Percentiles rank a stretch among this genome's conserved stretches.
phyloP scores from a whole-genome alignment of 1,140 invertebrate genomes.

The Tyrophagus putrescentiae region DNA sequence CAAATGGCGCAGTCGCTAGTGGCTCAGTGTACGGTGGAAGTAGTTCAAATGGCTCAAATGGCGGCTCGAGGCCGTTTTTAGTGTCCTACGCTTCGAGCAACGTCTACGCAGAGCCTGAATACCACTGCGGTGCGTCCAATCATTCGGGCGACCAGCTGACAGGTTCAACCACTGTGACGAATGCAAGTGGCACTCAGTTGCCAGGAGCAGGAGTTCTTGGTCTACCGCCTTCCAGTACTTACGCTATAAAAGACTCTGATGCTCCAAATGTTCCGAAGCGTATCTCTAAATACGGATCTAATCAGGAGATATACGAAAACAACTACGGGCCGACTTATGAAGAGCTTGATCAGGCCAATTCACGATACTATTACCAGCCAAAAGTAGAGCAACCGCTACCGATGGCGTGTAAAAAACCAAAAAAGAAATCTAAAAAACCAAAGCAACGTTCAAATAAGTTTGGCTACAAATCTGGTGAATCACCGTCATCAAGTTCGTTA shows the following conservation, averaged over 20 bases:
- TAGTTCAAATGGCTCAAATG: neutral
- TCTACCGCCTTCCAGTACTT: neutral
- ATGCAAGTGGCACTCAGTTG: neutral
- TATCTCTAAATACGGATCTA: neutral
- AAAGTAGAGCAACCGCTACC: neutral
- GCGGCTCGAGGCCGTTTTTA: neutral
- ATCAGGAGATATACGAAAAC: neutral
- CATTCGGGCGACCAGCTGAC: neutral
- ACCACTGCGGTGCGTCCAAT: neutral
- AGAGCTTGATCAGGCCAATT: neutral
- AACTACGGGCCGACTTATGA: constrained; percentile 6
- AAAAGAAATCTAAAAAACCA: neutral
- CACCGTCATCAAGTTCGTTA: neutral
- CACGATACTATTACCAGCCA: neutral
- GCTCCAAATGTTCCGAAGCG: neutral
- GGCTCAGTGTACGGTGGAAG: constrained; percentile 7
- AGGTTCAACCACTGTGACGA: neutral
- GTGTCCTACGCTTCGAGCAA: constrained; percentile 4
- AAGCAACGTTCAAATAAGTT: neutral
- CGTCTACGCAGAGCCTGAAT: constrained; percentile 7
- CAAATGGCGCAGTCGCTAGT: constrained; percentile 4
- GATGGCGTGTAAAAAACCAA: neutral
- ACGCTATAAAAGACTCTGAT: neutral
- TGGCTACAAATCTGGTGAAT: neutral
- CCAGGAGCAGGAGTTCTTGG: neutral